Percentiles rank a stretch among this genome's conserved stretches.
Evolutionary conservation across 2,888 invertebrate genomes (phyloP).

Genomic region (Aphrophora alni): DNA sequence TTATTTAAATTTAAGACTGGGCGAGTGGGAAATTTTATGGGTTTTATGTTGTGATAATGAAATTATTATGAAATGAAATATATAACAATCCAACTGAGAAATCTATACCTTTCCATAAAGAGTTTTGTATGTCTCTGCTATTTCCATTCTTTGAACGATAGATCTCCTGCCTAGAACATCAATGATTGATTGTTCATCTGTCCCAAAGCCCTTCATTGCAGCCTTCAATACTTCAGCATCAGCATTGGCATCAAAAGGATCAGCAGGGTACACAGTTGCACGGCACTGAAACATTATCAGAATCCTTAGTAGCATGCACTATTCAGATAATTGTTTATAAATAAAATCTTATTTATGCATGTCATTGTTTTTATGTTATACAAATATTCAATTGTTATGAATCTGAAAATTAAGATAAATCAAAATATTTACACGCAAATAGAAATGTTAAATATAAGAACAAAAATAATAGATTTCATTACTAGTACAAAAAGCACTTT

Average conservation of each 20-base stretch:
- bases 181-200: slow-evolving; percentile 64
- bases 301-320: not conserved
- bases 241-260: slow-evolving; percentile 84
- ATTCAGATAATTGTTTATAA: not conserved
- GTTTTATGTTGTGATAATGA: too few relatives aligned
- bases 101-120: slow-evolving; percentile 61
- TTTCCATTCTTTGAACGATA: slow-evolving; percentile 61
- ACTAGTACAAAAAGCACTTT: too few relatives aligned
- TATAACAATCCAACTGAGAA: too few relatives aligned
- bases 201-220: slow-evolving; percentile 93
- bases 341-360: not conserved
- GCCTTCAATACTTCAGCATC: slow-evolving; percentile 85
- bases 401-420: too few relatives aligned
- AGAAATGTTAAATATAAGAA: too few relatives aligned
- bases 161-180: slow-evolving; percentile 61
- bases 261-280: slow-evolving; percentile 85
- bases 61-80: too few relatives aligned
- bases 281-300: slow-evolving; percentile 76
- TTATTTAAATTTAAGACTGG: too few relatives aligned
- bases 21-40: too few relatives aligned
- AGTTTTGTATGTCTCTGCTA: slow-evolving; percentile 61
- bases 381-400: too few relatives aligned
- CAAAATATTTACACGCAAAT: too few relatives aligned
- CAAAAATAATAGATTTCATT: too few relatives aligned
- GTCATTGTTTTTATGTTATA: not conserved